Evolutionary conservation across 2,888 invertebrate species (phyloP).

Genomic region (Encarsia formosa): DNA sequence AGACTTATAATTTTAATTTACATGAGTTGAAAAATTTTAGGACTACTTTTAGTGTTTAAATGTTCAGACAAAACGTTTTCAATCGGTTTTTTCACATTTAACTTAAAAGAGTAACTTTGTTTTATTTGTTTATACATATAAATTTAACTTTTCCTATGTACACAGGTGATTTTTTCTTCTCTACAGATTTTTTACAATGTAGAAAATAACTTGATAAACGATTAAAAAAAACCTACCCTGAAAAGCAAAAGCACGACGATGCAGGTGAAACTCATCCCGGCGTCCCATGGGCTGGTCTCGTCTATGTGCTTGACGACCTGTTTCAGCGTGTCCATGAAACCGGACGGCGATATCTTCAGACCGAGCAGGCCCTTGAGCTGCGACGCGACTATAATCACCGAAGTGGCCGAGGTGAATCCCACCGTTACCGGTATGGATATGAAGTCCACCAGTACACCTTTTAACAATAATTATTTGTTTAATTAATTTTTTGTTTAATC

Average conservation of each 20-base stretch:
- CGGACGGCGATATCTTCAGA: constrained; percentile 66
- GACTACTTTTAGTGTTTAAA: no score
- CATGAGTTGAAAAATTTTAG: no score
- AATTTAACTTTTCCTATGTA: no score
- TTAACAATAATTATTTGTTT: no score
- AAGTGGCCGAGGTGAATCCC: constrained; percentile 87
- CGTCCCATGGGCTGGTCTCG: constrained; percentile 66
- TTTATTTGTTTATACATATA: no score
- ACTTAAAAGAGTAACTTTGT: no score
- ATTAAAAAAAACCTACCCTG: constrained; percentile 58
- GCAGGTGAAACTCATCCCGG: constrained; percentile 67
- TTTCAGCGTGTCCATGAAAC: constrained; percentile 70
- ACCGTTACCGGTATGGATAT: constrained; percentile 87
- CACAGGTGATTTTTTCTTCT: no score
- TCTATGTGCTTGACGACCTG: constrained; percentile 68
- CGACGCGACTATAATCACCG: constrained; percentile 82
- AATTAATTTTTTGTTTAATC: no score
- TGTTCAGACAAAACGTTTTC: no score
- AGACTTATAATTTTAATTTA: no score
- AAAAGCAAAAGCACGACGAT: constrained; percentile 70
- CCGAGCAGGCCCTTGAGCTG: constrained; percentile 76
- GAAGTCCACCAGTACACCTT: constrained; percentile 84
- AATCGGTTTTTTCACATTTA: no score
- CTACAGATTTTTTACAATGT: not conserved
- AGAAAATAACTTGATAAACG: not conserved